These are phyloP conservation scores for Blera fallax DNA, from an alignment of 2,888 invertebrate genomes.

Conservation along the genomic window DNA sequence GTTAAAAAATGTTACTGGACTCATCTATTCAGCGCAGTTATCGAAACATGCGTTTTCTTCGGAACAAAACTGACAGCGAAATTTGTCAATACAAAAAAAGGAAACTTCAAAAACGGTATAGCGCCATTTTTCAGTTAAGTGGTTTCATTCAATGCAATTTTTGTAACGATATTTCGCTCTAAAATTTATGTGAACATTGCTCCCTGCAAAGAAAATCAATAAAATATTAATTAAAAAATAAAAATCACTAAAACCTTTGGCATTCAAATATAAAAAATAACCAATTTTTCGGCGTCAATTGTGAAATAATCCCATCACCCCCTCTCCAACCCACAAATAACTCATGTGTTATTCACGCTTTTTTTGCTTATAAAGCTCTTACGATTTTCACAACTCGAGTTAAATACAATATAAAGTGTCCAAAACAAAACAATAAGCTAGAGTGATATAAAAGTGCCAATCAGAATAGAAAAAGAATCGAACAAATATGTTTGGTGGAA, in stretches of 20 bases:
- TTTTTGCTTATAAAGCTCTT: slow-evolving; percentile 4
- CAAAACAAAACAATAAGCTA: not conserved
- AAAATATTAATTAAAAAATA: not conserved
- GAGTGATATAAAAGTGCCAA: not conserved
- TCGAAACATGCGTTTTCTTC: slow-evolving; percentile 19
- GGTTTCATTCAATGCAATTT: slow-evolving; percentile 32
- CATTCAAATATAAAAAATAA: not conserved
- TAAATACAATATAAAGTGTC: not conserved
- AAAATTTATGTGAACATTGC: not conserved
- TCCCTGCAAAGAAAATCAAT: not conserved
- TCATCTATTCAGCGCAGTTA: slow-evolving; percentile 38
- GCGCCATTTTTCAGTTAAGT: slow-evolving; percentile 71
- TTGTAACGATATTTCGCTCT: slow-evolving; percentile 16
- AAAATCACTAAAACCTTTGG: not conserved
- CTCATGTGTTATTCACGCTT: slow-evolving; percentile 39
- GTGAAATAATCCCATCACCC: not conserved
- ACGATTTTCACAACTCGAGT: slow-evolving; percentile 42
- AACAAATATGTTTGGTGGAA: slow-evolving; percentile 78
- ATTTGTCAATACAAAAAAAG: slow-evolving; percentile 43
- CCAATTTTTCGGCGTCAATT: not conserved
- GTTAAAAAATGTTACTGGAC: not conserved
- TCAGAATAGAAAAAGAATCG: not conserved
- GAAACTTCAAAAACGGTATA: slow-evolving; percentile 61
- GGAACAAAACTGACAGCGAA: slow-evolving; percentile 29
- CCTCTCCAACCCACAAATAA: not conserved